Conservation (phyloP, 2,797 vertebrate genomes). For the Bradypus variegatus region DNA sequence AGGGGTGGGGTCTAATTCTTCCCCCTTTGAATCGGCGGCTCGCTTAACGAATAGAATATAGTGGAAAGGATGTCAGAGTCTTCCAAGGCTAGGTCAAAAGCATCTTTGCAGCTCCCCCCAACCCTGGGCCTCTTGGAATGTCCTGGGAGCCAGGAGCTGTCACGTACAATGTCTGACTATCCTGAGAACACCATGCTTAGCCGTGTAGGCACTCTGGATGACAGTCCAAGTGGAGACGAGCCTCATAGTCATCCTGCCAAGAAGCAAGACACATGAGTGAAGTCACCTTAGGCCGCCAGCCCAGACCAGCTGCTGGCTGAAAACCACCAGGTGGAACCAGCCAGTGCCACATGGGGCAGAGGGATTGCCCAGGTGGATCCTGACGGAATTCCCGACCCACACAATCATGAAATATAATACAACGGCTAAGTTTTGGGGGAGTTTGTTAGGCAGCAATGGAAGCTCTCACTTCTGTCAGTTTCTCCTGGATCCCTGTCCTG, state of each 20-base stretch:
- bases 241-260: fast-evolving
- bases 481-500: background rate
- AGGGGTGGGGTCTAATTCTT: background rate
- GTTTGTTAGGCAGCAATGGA: background rate
- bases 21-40: too few relatives aligned
- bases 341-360: background rate
- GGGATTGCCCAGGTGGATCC: background rate
- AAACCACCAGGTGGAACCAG: fast-evolving
- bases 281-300: background rate
- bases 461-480: background rate
- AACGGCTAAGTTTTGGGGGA: fast-evolving
- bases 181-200: fast-evolving
- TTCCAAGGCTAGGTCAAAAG: background rate
- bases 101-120: background rate
- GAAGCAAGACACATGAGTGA: background rate
- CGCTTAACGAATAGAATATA: fast-evolving
- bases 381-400: background rate
- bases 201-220: fast-evolving
- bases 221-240: background rate
- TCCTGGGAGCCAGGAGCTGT: background rate
- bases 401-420: fast-evolving
- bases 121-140: background rate
- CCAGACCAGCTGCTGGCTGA: background rate
- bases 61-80: background rate
- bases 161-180: fast-evolving